phyloP scores from a whole-genome alignment of 2,113 vertebrate genomes.

The Suricata suricatta region DNA sequence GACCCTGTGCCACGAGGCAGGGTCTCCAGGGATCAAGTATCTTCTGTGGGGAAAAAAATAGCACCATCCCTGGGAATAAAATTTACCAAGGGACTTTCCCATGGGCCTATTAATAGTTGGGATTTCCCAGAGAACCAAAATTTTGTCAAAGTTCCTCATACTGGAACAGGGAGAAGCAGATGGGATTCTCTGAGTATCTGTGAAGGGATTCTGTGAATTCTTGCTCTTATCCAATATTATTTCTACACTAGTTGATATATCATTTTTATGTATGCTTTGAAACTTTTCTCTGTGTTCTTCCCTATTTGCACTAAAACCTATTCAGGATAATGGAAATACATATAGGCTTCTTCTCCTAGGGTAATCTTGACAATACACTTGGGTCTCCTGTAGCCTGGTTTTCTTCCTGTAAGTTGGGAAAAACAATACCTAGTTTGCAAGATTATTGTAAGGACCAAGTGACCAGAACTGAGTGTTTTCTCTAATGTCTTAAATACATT shows the following conservation, averaged over 20 bases:
- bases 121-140: neutral
- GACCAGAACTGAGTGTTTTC: neutral
- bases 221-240: neutral
- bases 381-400: neutral
- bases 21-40: neutral
- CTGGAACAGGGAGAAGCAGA: neutral
- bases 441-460: neutral
- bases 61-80: neutral
- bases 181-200: neutral
- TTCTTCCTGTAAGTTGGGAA: neutral
- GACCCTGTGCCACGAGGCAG: neutral
- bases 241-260: neutral
- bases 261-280: neutral
- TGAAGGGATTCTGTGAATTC: neutral
- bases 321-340: neutral
- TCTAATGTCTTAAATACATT: neutral
- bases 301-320: neutral
- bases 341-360: neutral
- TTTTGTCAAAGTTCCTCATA: neutral
- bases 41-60: neutral
- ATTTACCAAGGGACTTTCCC: neutral
- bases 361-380: neutral
- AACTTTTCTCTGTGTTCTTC: neutral
- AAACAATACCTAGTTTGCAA: neutral
- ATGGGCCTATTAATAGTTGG: neutral